Base-by-base conservation (phyloP, 1,140 invertebrate species). In the Pseudomyrmex flavicornis region DNA sequence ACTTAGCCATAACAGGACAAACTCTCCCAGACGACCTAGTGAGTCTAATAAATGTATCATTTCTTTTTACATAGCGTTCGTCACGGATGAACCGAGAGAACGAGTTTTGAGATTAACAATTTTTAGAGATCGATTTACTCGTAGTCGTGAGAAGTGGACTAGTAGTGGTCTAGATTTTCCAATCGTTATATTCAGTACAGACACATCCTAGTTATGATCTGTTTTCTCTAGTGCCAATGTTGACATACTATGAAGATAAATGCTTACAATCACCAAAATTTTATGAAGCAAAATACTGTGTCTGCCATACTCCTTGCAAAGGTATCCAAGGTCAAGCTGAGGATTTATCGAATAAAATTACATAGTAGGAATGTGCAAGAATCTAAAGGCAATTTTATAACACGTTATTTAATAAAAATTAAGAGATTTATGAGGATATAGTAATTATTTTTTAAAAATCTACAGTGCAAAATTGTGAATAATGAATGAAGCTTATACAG, bases 21-120 rank as follows among this genome's bases (percentile, higher is more conserved):
- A 95, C 85, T 96, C 96, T 17, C 96, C 96, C 8, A 94, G 96
- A 91, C 94, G 96, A 94, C 95, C 96, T 91, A 95, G 96, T 96
- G 92, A 95, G 95, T 95, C 85, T 26, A 79, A 83, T 85, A 59
- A 63, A 72, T 75, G 50, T 56, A 69, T 52, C 22, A 12, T 62
- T 69, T 52, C 50, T 17, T 68, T 75, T 69, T 82, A 20, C 17
- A 54, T 84, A 85, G 58, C 63, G 58, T 52, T 35, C n/a, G 62
- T 80, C 66, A 8, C 17, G 44, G 52, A 44, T 10, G 52, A n/a
- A 69, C 26, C 13, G 20, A 13, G 59, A 56, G 62, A 63, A 62
- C 74, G 70, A 75, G 44, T 61, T 58, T 77, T 56, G 35, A 44
- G 48, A 20, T 12, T 2, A 10, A 52, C 5, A 10, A 75, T 54